phyloP scores from a whole-genome alignment of 2,888 invertebrate genomes.

The Hermaeophaga mercurialis region DNA sequence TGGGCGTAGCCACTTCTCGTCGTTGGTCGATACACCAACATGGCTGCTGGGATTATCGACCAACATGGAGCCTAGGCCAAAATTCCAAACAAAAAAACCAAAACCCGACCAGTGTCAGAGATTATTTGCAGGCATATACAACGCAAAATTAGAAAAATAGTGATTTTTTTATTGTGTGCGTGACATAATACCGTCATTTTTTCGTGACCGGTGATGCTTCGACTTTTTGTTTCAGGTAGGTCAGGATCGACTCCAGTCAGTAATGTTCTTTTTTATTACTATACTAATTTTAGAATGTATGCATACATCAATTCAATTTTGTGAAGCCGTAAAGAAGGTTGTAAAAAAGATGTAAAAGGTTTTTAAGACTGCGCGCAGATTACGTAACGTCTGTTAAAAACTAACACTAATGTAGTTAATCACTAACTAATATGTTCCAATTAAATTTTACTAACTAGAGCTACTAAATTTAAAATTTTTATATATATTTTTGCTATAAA shows the following conservation, averaged over 20 bases:
- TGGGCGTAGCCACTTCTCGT: slow-evolving; percentile 54
- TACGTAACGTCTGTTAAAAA: no score
- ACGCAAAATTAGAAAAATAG: slow-evolving; percentile 38
- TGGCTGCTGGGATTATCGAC: slow-evolving; percentile 54
- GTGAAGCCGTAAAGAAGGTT: no score
- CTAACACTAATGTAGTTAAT: no score
- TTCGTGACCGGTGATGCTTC: slow-evolving; percentile 28
- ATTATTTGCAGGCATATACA: slow-evolving; percentile 48
- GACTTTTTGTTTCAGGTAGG: slow-evolving; percentile 42
- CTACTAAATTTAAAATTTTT: no score
- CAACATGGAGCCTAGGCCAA: slow-evolving; percentile 53
- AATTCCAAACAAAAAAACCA: slow-evolving; percentile 41
- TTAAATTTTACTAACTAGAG: no score
- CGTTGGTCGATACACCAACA: slow-evolving; percentile 57
- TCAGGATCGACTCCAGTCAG: slow-evolving; percentile 39
- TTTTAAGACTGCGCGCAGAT: background rate
- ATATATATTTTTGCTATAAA: no score
- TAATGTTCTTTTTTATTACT: slow-evolving; percentile 11
- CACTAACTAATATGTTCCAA: no score
- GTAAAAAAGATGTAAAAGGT: slow-evolving; percentile 2
- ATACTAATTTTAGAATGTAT: slow-evolving; percentile 3
- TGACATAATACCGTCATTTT: slow-evolving; percentile 27
- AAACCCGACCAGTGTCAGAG: slow-evolving; percentile 47
- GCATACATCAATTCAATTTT: background rate
- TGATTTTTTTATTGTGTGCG: slow-evolving; percentile 33